These are phyloP conservation scores for Acyrthosiphon pisum DNA, from an alignment of 1,140 invertebrate genomes.

Conservation along the genomic window DNA sequence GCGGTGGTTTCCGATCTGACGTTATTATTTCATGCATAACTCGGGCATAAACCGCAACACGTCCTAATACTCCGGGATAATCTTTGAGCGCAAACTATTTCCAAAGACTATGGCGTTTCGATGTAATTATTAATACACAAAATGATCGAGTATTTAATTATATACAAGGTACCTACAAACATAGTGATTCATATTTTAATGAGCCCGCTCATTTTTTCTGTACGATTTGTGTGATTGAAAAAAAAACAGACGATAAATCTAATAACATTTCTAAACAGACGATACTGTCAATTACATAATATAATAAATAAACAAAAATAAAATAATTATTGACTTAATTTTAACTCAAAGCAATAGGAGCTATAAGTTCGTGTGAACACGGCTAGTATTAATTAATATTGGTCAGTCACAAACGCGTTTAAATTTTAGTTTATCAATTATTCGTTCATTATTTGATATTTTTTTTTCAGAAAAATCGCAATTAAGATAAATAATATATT, in stretches of 20 bases:
- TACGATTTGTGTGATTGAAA: no score
- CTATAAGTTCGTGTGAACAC: no score
- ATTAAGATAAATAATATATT: not conserved
- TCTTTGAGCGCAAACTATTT: conserved; percentile 8
- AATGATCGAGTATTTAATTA: not conserved
- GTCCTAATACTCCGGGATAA: conserved; percentile 35
- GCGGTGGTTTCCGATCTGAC: conserved; percentile 33
- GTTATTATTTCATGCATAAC: conserved; percentile 50
- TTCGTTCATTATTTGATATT: not conserved
- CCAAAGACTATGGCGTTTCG: conserved; percentile 4
- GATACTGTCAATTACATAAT: no score
- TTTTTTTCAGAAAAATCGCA: not conserved
- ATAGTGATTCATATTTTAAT: no score
- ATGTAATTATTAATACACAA: conserved; percentile 25
- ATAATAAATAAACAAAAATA: no score
- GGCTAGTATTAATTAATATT: rapidly evolving
- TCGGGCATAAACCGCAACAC: conserved; percentile 34
- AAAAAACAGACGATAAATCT: no score
- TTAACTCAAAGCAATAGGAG: no score
- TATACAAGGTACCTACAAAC: no score
- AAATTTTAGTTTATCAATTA: not conserved
- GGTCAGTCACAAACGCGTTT: not conserved
- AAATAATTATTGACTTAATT: no score
- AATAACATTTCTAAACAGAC: no score
- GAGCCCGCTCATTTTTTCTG: no score